A percentile compares a stretch with the other conserved stretches of the same genome.
Conservation (phyloP, 2,797 vertebrate species). For the Clamator glandarius region DNA sequence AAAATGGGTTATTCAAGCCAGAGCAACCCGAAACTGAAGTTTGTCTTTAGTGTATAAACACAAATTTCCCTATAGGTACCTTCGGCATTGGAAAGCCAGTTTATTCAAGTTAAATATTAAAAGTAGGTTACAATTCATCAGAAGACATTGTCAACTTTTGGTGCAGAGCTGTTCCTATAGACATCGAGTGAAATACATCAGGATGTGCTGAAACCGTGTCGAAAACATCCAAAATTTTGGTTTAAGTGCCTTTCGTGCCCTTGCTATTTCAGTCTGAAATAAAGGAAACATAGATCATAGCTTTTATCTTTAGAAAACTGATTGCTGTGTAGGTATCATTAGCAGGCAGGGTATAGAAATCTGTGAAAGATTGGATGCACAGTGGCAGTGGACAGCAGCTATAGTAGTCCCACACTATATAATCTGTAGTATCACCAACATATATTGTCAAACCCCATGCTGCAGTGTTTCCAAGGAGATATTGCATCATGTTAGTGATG, state of each 20-base stretch:
- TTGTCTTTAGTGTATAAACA: not conserved
- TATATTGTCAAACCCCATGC: not conserved
- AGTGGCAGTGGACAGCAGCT: not conserved
- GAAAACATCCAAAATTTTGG: not conserved
- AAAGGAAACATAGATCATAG: rapidly evolving
- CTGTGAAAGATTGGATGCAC: not conserved
- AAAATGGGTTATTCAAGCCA: not conserved
- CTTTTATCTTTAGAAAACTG: not conserved
- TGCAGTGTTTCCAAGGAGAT: conserved; percentile 71
- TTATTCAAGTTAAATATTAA: not conserved
- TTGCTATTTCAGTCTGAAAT: not conserved
- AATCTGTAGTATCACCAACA: not conserved
- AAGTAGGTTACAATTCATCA: not conserved
- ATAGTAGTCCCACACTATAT: not conserved
- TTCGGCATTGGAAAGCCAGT: not conserved
- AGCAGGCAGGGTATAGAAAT: not conserved
- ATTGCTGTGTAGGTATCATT: not conserved
- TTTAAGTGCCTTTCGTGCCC: not conserved
- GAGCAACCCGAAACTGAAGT: not conserved
- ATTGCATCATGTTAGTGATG: not conserved
- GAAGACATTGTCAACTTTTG: not conserved
- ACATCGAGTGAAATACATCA: not conserved
- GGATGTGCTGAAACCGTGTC: not conserved
- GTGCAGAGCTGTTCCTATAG: not conserved
- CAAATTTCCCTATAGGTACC: not conserved